Percentiles rank a stretch among this genome's conserved stretches.
These are phyloP conservation scores for Sminthurides bifidus DNA, from an alignment of 1,140 invertebrate genomes.

Conservation along the genomic window DNA sequence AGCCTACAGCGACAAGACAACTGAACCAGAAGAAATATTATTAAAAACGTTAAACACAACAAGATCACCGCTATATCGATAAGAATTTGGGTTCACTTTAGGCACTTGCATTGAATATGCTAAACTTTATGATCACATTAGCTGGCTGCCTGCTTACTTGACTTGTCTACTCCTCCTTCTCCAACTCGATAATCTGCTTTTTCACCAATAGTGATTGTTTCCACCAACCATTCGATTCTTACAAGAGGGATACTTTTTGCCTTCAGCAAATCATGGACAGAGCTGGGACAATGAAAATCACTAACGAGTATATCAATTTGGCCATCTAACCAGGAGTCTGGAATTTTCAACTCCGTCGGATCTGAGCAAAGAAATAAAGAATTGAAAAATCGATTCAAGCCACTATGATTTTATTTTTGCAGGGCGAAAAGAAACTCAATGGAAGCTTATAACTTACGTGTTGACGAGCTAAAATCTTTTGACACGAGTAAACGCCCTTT, in stretches of 20 bases:
- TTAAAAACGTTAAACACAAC: too few species aligned
- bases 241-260: neutral
- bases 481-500: neutral
- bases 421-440: too few species aligned
- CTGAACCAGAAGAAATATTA: too few species aligned
- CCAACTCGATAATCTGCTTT: neutral
- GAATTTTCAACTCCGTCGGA: neutral
- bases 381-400: neutral
- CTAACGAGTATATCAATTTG: slow-evolving; percentile 1
- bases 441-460: neutral
- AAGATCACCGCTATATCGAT: too few species aligned
- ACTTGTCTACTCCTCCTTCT: too few species aligned
- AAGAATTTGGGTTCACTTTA: too few species aligned
- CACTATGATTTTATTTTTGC: neutral
- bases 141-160: too few species aligned
- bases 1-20: too few species aligned
- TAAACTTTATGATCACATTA: too few species aligned
- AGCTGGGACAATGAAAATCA: neutral
- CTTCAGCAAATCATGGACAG: neutral
- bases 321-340: neutral
- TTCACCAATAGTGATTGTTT: neutral
- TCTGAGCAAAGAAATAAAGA: neutral
- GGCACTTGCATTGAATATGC: too few species aligned
- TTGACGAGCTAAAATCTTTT: neutral
- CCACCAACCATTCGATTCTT: neutral